Conservation (phyloP, 53 echinoderm and acorn worm species). For the Henricia sp. region DNA sequence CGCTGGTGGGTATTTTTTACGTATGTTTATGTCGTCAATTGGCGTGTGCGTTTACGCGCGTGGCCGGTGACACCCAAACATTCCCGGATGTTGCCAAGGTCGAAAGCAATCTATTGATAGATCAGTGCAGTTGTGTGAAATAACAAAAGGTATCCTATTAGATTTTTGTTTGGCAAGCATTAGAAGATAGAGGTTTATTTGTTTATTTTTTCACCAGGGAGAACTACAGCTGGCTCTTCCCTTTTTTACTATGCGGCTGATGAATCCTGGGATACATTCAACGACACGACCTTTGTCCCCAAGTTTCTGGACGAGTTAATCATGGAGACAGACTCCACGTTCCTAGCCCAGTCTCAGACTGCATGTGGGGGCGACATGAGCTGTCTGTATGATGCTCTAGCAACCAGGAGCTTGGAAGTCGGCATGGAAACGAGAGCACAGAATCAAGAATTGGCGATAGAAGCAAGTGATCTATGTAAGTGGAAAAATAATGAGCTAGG, state of each 20-base stretch:
- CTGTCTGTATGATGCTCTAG: slow-evolving; percentile 84
- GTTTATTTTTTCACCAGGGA: slow-evolving; percentile 68
- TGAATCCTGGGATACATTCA: slow-evolving; percentile 60
- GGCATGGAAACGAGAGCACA: slow-evolving; percentile 54
- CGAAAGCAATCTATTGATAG: too few species aligned
- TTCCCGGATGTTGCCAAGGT: too few species aligned
- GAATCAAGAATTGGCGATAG: slow-evolving; percentile 31
- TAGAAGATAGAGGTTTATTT: background rate
- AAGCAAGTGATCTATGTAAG: slow-evolving; percentile 58
- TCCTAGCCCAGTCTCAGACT: slow-evolving; percentile 56
- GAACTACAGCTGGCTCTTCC: slow-evolving; percentile 60
- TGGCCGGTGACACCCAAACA: too few species aligned
- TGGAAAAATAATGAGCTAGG: too few species aligned
- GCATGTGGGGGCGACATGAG: slow-evolving; percentile 66
- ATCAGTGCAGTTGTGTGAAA: too few species aligned
- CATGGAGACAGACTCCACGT: slow-evolving; percentile 40
- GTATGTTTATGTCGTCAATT: too few species aligned
- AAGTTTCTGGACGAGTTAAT: slow-evolving; percentile 78
- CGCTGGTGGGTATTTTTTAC: too few species aligned
- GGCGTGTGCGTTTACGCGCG: too few species aligned
- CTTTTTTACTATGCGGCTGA: slow-evolving; percentile 66
- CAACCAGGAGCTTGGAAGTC: slow-evolving; percentile 49
- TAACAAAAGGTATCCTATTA: too few species aligned
- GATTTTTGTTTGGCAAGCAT: too few species aligned
- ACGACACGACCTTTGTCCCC: slow-evolving; percentile 72